Base-by-base conservation (phyloP, 35 echinoderm and acorn worm species). In the Stichopus chloronotus region DNA sequence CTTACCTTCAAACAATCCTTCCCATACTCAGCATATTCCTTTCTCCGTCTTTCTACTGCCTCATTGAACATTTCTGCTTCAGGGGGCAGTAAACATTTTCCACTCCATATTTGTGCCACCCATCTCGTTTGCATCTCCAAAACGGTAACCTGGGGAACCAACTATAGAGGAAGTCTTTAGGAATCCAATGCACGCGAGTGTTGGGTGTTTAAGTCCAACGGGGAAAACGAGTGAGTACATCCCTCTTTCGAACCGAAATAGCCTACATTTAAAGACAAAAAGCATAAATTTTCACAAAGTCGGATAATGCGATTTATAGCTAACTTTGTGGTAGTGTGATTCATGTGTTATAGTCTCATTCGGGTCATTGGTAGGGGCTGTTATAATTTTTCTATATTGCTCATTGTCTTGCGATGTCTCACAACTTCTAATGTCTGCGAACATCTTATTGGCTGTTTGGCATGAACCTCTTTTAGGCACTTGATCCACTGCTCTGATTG, bases 181-280 rank as follows among this genome's bases (percentile, higher is more conserved):
- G 58, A 87, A 87, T 7, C 85, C 85, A 24, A 87, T 58, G 25
- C 85, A 87, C 7, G 57, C 85, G 8, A 87, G 57, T 6, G 85
- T 87, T 0, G 58, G 54, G 57, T 87, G 17, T 11, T 22, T 87
- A 0, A 63, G 9, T 6, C 22, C 16, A 4, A 52, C 85, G 4
- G 85, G 85, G 23, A 87, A 63, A 5, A 87, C n/a, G 85, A 57
- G 23, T 13, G 19, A 19, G 58, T 87, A 87, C 10, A 87, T 63
- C 60, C 60, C 17, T 5, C 60, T 63, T 63, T 63, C 0, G 60
- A 63, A 16, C n/a, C n/a, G n/a, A n/a, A n/a, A n/a, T n/a, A n/a
- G n/a, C n/a, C n/a, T n/a, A n/a, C n/a, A n/a, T n/a, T n/a, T n/a
- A n/a, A n/a, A n/a, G n/a, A n/a, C n/a, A n/a, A n/a, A n/a, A n/a